Evolutionary conservation across 2,888 invertebrate species (phyloP).

Genomic region (Limnephilus marmoratus): DNA sequence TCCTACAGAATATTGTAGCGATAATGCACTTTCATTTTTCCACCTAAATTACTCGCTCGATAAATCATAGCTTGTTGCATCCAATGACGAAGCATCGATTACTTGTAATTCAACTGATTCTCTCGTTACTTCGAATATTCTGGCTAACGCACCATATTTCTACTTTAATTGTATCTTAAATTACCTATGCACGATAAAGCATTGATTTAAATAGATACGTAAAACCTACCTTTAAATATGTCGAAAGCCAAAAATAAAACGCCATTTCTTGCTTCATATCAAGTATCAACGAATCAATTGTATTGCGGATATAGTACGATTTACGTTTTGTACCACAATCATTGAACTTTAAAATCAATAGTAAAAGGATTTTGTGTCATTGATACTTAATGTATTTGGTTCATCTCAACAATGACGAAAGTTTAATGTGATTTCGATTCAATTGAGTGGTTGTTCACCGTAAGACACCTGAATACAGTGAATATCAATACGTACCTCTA

Average conservation of each 20-base stretch:
- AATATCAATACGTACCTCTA: neutral
- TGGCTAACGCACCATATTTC: neutral
- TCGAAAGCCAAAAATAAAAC: neutral
- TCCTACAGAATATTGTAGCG: slow-evolving; percentile 29
- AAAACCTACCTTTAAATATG: neutral
- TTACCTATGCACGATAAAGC: neutral
- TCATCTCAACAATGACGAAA: neutral
- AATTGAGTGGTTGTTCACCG: slow-evolving; percentile 5
- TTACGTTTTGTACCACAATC: neutral
- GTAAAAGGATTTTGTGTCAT: neutral
- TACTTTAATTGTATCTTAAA: slow-evolving; percentile 16
- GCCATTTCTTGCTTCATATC: neutral
- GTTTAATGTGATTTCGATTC: neutral
- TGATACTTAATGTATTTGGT: neutral
- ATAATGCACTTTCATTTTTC: slow-evolving; percentile 49
- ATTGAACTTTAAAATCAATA: neutral
- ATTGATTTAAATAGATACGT: neutral
- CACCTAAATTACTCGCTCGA: slow-evolving; percentile 24
- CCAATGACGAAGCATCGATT: slow-evolving; percentile 42
- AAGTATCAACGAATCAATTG: neutral
- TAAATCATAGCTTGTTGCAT: slow-evolving; percentile 45
- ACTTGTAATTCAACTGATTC: slow-evolving; percentile 18
- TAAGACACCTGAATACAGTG: slow-evolving; percentile 29
- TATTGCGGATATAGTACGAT: neutral
- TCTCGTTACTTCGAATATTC: slow-evolving; percentile 23